Evolutionary conservation across 2,797 vertebrate genomes (phyloP).

Genomic region (Vipera ursinii): DNA sequence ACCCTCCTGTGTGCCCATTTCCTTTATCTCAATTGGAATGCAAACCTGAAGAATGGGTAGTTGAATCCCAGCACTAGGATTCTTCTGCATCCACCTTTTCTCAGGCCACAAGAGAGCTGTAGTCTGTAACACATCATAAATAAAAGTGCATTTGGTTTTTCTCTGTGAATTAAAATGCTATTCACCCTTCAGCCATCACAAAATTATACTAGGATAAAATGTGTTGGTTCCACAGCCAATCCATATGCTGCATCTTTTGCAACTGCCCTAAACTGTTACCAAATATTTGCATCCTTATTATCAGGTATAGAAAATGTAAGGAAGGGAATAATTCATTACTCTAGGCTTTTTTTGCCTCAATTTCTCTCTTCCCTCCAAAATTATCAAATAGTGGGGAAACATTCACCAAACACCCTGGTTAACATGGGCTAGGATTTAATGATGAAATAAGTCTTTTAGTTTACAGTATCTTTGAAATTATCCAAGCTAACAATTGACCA

Average conservation of each 20-base stretch:
- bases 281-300: neutral
- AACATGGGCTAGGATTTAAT: neutral
- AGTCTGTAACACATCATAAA: neutral
- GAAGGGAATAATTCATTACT: neutral
- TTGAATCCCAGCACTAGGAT: conserved; percentile 18
- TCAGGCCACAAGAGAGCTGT: neutral
- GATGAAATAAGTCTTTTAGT: neutral
- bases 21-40: conserved; percentile 16
- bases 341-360: neutral
- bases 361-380: neutral
- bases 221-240: neutral
- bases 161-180: neutral
- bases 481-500: neutral
- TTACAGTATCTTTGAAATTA: neutral
- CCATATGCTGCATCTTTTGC: neutral
- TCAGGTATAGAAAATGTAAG: neutral
- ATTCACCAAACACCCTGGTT: neutral
- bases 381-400: neutral
- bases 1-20: conserved; percentile 30
- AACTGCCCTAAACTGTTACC: neutral
- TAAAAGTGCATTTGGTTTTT: neutral
- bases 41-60: conserved; percentile 33
- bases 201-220: neutral
- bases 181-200: neutral
- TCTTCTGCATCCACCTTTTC: neutral